Base-by-base conservation (phyloP, 2,888 invertebrate species). In the Pecten maximus region DNA sequence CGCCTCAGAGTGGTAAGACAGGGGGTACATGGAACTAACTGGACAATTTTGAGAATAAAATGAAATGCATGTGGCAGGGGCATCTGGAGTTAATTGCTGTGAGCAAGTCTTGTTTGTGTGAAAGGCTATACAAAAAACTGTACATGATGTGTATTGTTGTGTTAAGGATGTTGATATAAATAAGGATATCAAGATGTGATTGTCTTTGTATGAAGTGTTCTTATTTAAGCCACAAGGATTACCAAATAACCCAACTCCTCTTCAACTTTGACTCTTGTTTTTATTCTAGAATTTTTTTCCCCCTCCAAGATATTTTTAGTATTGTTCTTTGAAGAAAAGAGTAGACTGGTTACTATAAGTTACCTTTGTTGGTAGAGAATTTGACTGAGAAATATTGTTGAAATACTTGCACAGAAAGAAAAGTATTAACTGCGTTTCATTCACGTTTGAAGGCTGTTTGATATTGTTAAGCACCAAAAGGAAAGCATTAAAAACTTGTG, bases 21-120 rank as follows among this genome's bases (percentile, higher is more conserved):
- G 93, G 94, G 40, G 94, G 93, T 48, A 92, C 93, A 23, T 94
- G 94, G 94, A 94, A 93, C 89, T 94, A 92, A 94, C 74, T 74
- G 74, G 60, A 74, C 74, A 74, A 19, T 74, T 74, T n/a, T 28
- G 74, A 74, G 74, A 28, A 28, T 35, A 74, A 74, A 74, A 74
- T 74, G 74, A 74, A 74, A 74, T 74, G 74, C 74, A 74, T 74
- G 74, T 74, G 74, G 74, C 74, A 74, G 74, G 35, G 74, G 74
- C 74, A 74, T 74, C 74, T 74, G 74, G 35, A 74, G 74, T 74
- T 74, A 74, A 74, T 74, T 74, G 74, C 74, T 23, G 74, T 74
- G 74, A 74, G 74, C 74, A 74, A 74, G 74, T 74, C 74, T 74
- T 74, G 74, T 74, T 74, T 74, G 74, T 74, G 74, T 74, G 74